Evolutionary conservation across 2,888 invertebrate genomes (phyloP), one percentile per base, ranked within the genome.

Genomic region (Drosophila borborema): DNA sequence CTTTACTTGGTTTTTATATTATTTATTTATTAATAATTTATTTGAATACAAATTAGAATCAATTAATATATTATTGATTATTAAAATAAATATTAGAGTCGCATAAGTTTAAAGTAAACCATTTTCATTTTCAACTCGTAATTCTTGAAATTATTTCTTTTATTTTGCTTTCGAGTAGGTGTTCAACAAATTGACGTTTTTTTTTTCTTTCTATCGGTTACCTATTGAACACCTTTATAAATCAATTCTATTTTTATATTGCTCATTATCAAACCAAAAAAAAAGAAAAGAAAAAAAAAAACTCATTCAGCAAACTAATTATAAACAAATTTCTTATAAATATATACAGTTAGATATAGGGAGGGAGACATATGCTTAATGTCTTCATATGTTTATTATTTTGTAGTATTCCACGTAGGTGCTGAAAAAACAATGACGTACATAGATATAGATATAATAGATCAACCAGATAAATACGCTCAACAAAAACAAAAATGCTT

Each of bases 351-450:
- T 41, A n/a, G 41, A 28, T 48, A 2, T 9, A n/a, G 34, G 0
- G 14, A 56, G 62, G 10, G 3, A 18, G 55, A 56, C 80, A 80
- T 69, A 75, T 77, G 77, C 59, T 76, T 70, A 63, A 43, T 59
- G 18, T 61, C 61, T 49, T 45, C 64, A 72, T 64, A 72, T 82
- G 86, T 89, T 82, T 89, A 87, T 85, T 82, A 70, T 85, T 71
- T 46, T 62, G 53, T 66, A 63, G 61, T 60, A 62, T 70, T 28
- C 9, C 41, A 74, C 62, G 65, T 74, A 61, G 72, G 64, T 60
- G 78, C 70, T 69, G 51, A 51, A 59, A 68, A 79, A 85, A 84
- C 90, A 68, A 80, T 84, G 84, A 84, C 84, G 90, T 84, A 58
- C 58, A 40, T 36, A n/a, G 36, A 53, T 51, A 51, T 36, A 51